Conservation (phyloP, 2,888 invertebrate species). For the Cerceris rybyensis region DNA sequence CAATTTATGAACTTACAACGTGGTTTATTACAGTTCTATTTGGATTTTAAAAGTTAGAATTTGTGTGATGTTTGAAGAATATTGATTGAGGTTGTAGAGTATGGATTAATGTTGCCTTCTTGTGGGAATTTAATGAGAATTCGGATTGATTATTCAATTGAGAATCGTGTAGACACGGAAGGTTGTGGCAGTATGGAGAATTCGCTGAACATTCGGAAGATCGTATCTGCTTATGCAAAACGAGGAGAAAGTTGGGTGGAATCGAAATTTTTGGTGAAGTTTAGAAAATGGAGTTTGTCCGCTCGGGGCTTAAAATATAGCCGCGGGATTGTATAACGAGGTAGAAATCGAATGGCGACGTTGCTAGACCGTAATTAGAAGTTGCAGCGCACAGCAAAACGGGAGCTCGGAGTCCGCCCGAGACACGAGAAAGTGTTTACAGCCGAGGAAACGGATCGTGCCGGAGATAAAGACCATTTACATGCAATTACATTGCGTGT, state of each 20-base stretch:
- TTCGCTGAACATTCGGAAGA: neutral
- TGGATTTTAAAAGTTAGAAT: too few species aligned
- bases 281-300: constrained; percentile 12
- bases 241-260: constrained; percentile 43
- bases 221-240: constrained; percentile 32
- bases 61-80: too few species aligned
- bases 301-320: constrained; percentile 4
- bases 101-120: too few species aligned
- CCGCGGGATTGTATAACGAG: constrained; percentile 56
- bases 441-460: constrained; percentile 75
- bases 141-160: too few species aligned
- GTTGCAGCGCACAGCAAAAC: constrained; percentile 59
- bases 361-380: constrained; percentile 60
- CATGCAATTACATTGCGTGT: constrained; percentile 75
- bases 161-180: neutral
- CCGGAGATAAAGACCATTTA: constrained; percentile 74
- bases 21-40: neutral
- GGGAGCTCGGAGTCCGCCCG: constrained; percentile 45
- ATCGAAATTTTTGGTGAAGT: constrained; percentile 49
- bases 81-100: too few species aligned
- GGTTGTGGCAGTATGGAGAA: neutral
- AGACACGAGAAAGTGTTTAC: constrained; percentile 76
- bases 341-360: constrained; percentile 66
- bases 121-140: too few species aligned
- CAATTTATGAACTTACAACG: too few species aligned